Evolutionary conservation across 2,113 vertebrate species (phyloP).

Genomic region (Engraulis encrasicolus): DNA sequence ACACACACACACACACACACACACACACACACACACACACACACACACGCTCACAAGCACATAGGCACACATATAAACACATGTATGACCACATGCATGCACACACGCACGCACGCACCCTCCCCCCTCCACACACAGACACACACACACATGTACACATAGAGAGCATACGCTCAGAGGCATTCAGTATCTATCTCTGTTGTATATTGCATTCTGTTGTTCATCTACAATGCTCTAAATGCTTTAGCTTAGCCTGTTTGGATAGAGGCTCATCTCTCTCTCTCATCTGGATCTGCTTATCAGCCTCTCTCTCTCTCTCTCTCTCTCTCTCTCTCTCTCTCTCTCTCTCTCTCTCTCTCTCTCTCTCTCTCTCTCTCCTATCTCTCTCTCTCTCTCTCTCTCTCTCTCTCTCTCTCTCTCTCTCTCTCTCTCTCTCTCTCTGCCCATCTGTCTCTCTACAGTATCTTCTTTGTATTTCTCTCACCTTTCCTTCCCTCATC

Average conservation of each 20-base stretch:
- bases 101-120: neutral
- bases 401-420: neutral
- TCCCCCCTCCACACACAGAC: no score
- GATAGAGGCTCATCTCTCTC: neutral
- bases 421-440: neutral
- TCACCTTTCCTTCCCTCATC: neutral
- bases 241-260: neutral
- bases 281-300: neutral
- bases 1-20: neutral
- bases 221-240: neutral
- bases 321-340: neutral
- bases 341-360: slow-evolving; percentile 7
- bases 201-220: slow-evolving; percentile 2
- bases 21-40: neutral
- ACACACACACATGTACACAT: neutral
- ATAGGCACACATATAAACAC: no score
- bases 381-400: neutral
- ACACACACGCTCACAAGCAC: no score
- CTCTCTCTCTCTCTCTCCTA: neutral
- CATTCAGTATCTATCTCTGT: neutral
- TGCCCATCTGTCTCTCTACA: no score
- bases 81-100: neutral
- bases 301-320: neutral
- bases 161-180: neutral
- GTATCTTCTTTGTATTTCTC: no score